Evolutionary conservation across 2,888 invertebrate genomes (phyloP).

Genomic region (Spilosoma lubricipeda): DNA sequence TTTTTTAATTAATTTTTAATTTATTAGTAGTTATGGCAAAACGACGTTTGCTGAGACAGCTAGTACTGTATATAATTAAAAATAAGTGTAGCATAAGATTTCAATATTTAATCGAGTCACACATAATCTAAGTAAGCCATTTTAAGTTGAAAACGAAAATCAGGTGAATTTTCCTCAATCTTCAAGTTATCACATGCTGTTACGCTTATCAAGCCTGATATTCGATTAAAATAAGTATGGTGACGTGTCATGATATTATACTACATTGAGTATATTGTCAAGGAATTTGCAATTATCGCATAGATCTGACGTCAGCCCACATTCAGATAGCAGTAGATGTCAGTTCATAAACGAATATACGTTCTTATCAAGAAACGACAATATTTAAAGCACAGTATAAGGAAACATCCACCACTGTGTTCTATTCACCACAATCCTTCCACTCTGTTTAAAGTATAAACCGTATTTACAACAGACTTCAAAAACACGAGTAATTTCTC

Average conservation of each 20-base stretch:
- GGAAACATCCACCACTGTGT: no score
- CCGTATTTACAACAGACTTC: neutral
- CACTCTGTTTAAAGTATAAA: no score
- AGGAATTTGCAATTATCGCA: conserved; percentile 36
- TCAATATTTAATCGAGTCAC: neutral
- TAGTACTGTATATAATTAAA: no score
- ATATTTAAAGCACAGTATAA: conserved; percentile 2
- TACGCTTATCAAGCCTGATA: neutral
- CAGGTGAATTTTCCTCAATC: neutral
- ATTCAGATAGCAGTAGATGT: conserved; percentile 38
- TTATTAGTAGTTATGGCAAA: no score
- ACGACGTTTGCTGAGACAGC: no score
- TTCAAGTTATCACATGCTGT: conserved; percentile 27
- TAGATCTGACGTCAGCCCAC: conserved; percentile 37
- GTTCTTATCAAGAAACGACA: neutral
- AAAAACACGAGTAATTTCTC: neutral
- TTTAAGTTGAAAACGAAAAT: neutral
- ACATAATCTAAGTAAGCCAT: neutral
- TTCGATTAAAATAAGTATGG: conserved; percentile 1
- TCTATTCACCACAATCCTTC: no score
- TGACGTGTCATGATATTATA: conserved; percentile 18
- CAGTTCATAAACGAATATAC: conserved; percentile 13
- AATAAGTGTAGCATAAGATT: no score
- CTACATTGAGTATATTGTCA: conserved; percentile 14
- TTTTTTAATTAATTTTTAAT: no score